Base-by-base conservation (phyloP, 1,140 invertebrate species). In the Zaprionus camerounensis region DNA sequence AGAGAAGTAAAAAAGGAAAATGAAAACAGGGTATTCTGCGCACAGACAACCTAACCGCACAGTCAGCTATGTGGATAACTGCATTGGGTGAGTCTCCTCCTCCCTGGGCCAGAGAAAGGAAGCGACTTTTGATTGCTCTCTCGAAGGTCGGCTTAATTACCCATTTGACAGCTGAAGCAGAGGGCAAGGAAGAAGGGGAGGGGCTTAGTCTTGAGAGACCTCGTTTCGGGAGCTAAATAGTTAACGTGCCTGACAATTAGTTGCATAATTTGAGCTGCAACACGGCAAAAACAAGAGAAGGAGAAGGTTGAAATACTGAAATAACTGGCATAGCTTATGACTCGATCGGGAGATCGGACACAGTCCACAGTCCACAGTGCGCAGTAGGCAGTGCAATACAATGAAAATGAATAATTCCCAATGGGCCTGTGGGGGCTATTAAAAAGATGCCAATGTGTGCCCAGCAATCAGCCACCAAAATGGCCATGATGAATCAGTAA, bases 361-460 rank as follows among this genome's bases (percentile, higher is more conserved):
- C 31, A 34, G 31, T 34, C 9, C 9, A 3, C 9, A 31, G 15
- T 26, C 20, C 63, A 31, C 28, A 34, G 15, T 28, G 2, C 44
- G 38, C n/a, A 36, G 53, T 65, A n/a, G 20, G 59, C 13, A 13
- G 12, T 12, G 36, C 11, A 70, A 71, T 49, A 85, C 85, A 90
- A 90, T 85, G 81, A 73, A 76, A 85, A 90, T 90, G 85, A 90
- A 90, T 90, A 90, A 90, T 90, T 90, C 85, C 85, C 85, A 56
- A 85, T 85, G 85, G 76, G 72, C 72, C 67, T 70, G 65, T 70
- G 76, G 62, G 66, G 82, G 82, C 85, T 85, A 90, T 90, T 90
- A 90, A 90, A 90, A 85, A 84, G 85, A 84, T 85, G 81, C 85
- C 86, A 77, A 81, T 79, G 85, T 72, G 80, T 75, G 69, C 55